Base-by-base conservation (phyloP, 2,888 invertebrate species). In the Oasisia sp. region DNA sequence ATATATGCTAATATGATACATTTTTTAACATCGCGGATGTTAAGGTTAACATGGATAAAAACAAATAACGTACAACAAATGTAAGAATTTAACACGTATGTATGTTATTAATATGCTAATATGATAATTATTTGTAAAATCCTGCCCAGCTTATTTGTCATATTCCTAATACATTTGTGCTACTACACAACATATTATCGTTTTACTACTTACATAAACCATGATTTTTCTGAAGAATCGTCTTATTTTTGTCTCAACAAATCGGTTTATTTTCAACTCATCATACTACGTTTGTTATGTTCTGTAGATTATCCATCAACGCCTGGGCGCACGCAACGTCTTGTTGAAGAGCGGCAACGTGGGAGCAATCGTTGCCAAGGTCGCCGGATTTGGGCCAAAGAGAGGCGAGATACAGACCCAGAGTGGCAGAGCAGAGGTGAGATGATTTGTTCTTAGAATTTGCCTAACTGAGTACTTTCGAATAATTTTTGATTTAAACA, bases 301-400 rank as follows among this genome's bases (percentile, higher is more conserved):
- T 14, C 3, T 44, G 11, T 32, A 92, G 92, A 92, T 92, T n/a
- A 58, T 92, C 90, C 92, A 92, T 32, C 74, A 74, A 44, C 91
- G 92, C 27, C 91, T 92, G 32, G 91, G 92, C 0, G 92, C 92
- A n/a, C 89, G 92, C 5, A 92, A 92, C 89, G 90, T 92, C 27
- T 90, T 92, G 0, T 44, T 92, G 32, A 92, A 91, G 90, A 74
- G 74, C 7, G 32, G 19, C 27, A 19, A 32, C 8, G 27, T 90
- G 32, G n/a, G 92, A 5, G 90, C 89, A 27, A 91, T 91, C 89
- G 92, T 90, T 11, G 92, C 92, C 38, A 92, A 92, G 89, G 32
- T 92, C 32, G 90, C 90, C 92, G 92, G 92, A 11, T 92, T 92
- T 56, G 92, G 92, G 44, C 92, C 92, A 9, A 74, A 44, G 32